Evolutionary conservation across 2,113 vertebrate species (phyloP), one percentile per base, ranked within the genome.

Genomic region (Cheirogaleus medius): DNA sequence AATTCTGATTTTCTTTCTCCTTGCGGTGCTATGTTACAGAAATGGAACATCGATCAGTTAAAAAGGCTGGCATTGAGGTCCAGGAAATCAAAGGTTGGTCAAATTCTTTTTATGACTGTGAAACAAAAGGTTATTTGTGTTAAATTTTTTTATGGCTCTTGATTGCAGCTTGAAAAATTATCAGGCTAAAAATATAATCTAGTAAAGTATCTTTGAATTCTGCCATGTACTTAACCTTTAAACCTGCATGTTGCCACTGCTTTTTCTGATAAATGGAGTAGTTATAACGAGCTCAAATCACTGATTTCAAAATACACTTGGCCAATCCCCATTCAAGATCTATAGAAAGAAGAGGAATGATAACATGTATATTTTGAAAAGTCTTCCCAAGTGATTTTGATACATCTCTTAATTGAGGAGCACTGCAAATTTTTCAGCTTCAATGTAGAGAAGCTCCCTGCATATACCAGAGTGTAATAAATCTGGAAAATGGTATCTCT

Each of bases 31-130:
- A 27, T 98, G 85, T 99, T 99, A 94, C 98, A 99, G 99, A 99
- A 98, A 98, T 99, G 97, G 99, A 99, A 27, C 99, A 99, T 99
- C 99, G 99, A 78, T 99, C 99, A 52, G 99, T 99, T 95, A 99
- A 99, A 98, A 99, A 99, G 97, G 99, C 99, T 96, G 99, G 99
- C 97, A 99, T 99, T n/a, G 99, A 99, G 94, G 99, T 99, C 90
- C 99, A 99, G 91, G 99, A 99, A 97, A 98, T 99, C 89, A 99
- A 99, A 99, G 99, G 99, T 99, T 98, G 92, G 98, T 98, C 68
- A 97, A 56, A 97, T 97, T 97, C 17, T 13, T 98, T 60, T 97
- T 85, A 60, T 37, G 76, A 97, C 92, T 97, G 17, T 91, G 94
- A 89, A 89, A 96, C 96, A 32, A 74, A 97, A 66, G 91, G 23